These are phyloP conservation scores for Penaeus chinensis DNA, from an alignment of 1,140 invertebrate species.

Conservation along the genomic window DNA sequence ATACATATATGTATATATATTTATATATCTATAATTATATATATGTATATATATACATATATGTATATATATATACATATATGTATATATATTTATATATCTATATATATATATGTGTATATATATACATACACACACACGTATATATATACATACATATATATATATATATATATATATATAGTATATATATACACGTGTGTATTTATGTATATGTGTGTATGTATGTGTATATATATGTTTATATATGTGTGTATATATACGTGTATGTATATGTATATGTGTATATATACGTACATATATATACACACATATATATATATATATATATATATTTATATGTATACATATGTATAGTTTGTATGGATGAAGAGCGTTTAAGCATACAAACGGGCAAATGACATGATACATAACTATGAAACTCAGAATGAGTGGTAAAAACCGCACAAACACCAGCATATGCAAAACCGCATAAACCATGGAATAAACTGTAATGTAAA, in stretches of 20 bases:
- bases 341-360: background rate
- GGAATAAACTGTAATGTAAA: no score
- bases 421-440: no score
- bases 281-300: background rate
- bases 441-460: no score
- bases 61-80: no score
- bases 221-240: slow-evolving; percentile 14
- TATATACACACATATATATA: background rate
- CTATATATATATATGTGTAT: slow-evolving; percentile 14
- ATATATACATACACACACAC: background rate
- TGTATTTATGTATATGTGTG: background rate
- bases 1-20: slow-evolving; percentile 1
- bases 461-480: no score
- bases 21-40: no score
- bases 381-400: no score
- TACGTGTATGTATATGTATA: background rate
- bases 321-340: background rate
- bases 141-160: slow-evolving; percentile 1
- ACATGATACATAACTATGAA: no score
- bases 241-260: background rate
- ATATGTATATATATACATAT: no score
- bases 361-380: background rate
- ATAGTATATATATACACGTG: background rate
- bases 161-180: background rate
- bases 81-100: background rate